phyloP scores from a whole-genome alignment of 2,797 vertebrate species.

The Coendou prehensilis region DNA sequence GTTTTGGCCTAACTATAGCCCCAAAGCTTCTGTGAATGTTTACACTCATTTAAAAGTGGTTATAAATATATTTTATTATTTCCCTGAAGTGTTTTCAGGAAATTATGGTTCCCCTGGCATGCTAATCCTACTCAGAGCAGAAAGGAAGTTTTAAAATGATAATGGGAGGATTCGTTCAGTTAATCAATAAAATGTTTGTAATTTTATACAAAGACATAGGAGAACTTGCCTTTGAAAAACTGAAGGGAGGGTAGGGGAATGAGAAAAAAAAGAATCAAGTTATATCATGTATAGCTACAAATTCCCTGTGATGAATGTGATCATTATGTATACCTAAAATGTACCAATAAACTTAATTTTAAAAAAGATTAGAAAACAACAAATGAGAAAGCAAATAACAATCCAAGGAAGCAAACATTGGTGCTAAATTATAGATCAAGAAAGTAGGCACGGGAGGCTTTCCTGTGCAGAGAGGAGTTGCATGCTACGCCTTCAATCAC shows the following conservation, averaged over 20 bases:
- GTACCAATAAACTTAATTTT: not conserved
- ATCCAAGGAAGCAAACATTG: not conserved
- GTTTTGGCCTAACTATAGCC: not conserved
- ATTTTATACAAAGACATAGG: constrained; percentile 23
- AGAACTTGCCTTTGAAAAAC: constrained; percentile 9
- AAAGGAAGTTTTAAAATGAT: constrained; percentile 38
- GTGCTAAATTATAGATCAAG: not conserved
- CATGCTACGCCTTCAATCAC: not conserved
- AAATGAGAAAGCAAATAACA: not conserved
- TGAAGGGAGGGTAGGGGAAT: not conserved
- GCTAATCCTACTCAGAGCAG: not conserved
- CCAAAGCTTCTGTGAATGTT: constrained; percentile 42
- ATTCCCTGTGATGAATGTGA: not conserved
- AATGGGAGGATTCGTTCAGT: not conserved
- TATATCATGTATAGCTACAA: not conserved
- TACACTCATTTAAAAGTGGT: constrained; percentile 58
- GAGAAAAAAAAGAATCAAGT: not conserved
- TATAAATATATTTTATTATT: constrained; percentile 55
- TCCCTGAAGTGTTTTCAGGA: constrained; percentile 49
- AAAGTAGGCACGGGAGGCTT: not conserved
- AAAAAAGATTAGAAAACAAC: not conserved
- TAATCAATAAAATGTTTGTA: not conserved
- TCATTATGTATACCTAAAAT: not conserved
- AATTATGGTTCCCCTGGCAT: not conserved
- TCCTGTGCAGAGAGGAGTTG: not conserved